Base-by-base conservation (phyloP, 2,797 vertebrate species). In the Kryptolebias ocellatus region DNA sequence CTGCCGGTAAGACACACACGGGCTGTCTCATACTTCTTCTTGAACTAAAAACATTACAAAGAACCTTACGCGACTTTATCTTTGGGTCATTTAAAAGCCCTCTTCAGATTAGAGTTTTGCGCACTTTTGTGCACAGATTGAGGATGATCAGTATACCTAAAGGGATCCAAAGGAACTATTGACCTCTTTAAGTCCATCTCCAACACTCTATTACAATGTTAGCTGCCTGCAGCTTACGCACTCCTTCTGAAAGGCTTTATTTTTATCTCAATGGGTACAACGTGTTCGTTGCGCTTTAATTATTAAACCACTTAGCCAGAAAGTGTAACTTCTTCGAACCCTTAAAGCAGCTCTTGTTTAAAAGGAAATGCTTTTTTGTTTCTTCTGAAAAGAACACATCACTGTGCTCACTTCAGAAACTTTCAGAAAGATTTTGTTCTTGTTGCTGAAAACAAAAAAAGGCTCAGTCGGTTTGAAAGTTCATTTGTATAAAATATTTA, bases 141-240 rank as follows among this genome's bases (percentile, higher is more conserved):
- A 39, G 37, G n/a, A 42, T 34, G 11, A 42, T 12, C 11, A 42
- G 39, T 42, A 3, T 42, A 11, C 9, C 9, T 11, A 39, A 31
- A 4, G 31, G 31, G 37, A 11, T 42, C 71, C 39, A 71, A 47
- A 61, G 34, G 55, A 60, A 39, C 52, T 24, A 34, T 17, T 50
- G 34, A 34, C 72, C 46, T 29, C 79, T 69, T 74, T 53, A 78
- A 69, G 79, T 81, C 87, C 81, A 85, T 84, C 63, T 79, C 18
- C 70, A 73, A 68, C 69, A 74, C 64, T 53, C 65, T 79, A 85
- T 86, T 82, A 78, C 34, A 70, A n/a, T 61, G 58, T 60, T 47
- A 51, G 60, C 28, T 53, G 62, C 57, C 64, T 64, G 63, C 75
- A 75, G 72, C 31, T 78, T 67, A 78, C 52, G 42, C 57, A 66